phyloP scores from a whole-genome alignment of 2,797 vertebrate genomes.

The Clamator glandarius region DNA sequence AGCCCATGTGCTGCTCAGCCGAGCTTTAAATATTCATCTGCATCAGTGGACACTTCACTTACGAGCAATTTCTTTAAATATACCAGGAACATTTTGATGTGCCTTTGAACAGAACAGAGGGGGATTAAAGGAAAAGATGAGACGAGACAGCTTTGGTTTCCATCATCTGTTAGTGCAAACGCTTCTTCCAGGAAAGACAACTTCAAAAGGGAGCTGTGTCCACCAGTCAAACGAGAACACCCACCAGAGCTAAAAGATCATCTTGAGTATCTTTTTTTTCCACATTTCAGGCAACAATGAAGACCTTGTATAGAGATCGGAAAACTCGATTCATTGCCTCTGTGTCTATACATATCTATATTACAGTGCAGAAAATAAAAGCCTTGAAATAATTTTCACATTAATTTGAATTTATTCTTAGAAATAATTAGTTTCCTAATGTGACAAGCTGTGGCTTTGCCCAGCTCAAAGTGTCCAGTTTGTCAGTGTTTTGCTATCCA shows the following conservation, averaged over 20 bases:
- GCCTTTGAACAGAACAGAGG: not conserved
- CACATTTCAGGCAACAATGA: too few species aligned
- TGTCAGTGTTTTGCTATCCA: not conserved
- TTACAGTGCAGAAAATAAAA: too few species aligned
- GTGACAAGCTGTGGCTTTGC: not conserved
- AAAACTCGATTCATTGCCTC: too few species aligned
- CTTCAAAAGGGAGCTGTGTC: not conserved
- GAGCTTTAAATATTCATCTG: slow-evolving; percentile 26
- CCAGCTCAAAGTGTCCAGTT: not conserved
- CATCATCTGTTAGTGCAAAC: not conserved
- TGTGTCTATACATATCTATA: too few species aligned
- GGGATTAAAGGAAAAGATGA: not conserved
- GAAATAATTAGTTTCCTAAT: not conserved
- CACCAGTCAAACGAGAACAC: too few species aligned
- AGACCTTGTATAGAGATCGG: too few species aligned
- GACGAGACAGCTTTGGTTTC: not conserved
- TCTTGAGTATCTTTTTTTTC: too few species aligned
- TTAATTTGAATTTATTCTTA: not conserved
- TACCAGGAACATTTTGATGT: not conserved
- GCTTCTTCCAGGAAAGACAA: not conserved
- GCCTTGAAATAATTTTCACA: too few species aligned
- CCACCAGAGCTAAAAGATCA: too few species aligned
- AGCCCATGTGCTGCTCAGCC: not conserved
- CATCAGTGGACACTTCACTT: not conserved
- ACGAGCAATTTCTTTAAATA: not conserved